Evolutionary conservation across 1,140 invertebrate genomes (phyloP), one percentile per base, ranked within the genome.

Genomic region (Penaeus vannamei): DNA sequence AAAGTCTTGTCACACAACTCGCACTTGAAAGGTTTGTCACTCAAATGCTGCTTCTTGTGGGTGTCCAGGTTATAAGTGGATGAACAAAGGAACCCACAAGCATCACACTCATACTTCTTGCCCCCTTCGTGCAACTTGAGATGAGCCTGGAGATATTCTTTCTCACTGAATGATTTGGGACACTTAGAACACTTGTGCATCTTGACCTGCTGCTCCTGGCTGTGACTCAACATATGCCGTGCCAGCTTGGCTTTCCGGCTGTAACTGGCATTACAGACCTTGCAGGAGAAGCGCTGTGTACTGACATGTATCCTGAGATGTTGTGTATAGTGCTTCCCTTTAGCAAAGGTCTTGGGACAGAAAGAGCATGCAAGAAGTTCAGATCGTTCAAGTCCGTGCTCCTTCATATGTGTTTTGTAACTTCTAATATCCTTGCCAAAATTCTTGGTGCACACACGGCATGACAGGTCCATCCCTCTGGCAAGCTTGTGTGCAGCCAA

Each of bases 381-480:
- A 20, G 79, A 53, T 72, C 84, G 87, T 7, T 87, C 81, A 26
- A 83, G 23, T 2, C 87, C 87, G 72, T 91, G 90, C 81, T 85
- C 87, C 62, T 90, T 91, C 90, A 91, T 91, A 46, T 91, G 90
- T 36, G 61, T 83, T 86, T 90, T 89, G 69, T 89, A 91, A 36
- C 80, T 87, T 8, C 60, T 86, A 7, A 89, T 86, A 62, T 89
- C 85, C 32, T 87, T 89, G 29, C 87, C 90, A 90, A 91, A 91
- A 32, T 89, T 81, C 53, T 86, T 86, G 20, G 80, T 66, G 62
- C 90, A 91, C 5, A 91, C 29, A 26, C 85, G 87, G 22, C 90
- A 91, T 2, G 82, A 69, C 19, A 90, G 72, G 84, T 91, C 87
- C 22, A 90, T 46, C 22, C 87, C 89, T 60, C 86, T 91, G 22